phyloP scores from a whole-genome alignment of 2,113 vertebrate genomes.

The Gnathonemus longibarbis region DNA sequence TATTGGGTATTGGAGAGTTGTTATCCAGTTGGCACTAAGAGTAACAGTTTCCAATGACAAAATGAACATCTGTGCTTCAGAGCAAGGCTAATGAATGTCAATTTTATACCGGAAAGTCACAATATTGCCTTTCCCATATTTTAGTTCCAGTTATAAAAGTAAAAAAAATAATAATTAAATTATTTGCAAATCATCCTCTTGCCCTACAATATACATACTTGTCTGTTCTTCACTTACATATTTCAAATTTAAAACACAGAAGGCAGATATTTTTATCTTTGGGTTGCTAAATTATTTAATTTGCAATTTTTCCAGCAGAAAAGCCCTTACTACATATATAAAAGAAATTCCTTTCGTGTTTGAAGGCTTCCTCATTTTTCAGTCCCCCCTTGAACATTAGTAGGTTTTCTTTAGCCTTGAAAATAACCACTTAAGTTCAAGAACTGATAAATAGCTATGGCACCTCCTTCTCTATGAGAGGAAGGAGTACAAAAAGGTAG shows the following conservation, averaged over 20 bases:
- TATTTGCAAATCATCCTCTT: neutral
- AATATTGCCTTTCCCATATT: neutral
- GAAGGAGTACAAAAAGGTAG: neutral
- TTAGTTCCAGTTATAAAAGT: neutral
- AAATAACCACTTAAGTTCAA: neutral
- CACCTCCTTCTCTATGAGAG: neutral
- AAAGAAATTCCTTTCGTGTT: neutral
- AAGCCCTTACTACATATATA: neutral
- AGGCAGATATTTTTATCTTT: neutral
- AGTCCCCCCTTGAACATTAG: neutral
- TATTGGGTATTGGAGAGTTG: neutral
- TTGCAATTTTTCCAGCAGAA: neutral
- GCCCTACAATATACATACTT: neutral
- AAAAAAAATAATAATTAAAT: neutral
- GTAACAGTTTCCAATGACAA: neutral
- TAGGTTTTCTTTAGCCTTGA: slow-evolving; percentile 8
- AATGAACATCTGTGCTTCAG: neutral
- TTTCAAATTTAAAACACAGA: neutral
- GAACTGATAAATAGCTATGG: slow-evolving; percentile 7
- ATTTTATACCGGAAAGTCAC: neutral
- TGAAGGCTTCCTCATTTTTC: neutral
- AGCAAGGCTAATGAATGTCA: neutral
- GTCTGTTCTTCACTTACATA: neutral
- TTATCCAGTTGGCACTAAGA: neutral
- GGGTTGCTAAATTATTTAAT: neutral